Percentiles rank a stretch among this genome's conserved stretches.
These are phyloP conservation scores for Oligia fasciuncula DNA, from an alignment of 2,888 invertebrate species.

Conservation along the genomic window DNA sequence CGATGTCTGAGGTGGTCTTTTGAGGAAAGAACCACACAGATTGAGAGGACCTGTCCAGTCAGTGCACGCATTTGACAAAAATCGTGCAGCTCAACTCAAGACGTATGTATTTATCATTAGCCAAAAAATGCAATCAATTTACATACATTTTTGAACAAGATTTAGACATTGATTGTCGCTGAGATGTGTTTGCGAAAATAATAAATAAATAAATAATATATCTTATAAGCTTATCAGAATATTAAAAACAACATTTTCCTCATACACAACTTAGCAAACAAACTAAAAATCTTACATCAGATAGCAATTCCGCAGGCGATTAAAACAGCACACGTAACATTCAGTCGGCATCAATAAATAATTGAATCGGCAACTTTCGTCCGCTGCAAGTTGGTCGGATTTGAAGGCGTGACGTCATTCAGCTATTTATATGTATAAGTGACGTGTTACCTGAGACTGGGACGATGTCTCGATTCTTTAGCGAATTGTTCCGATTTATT, in stretches of 20 bases:
- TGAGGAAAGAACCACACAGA: no score
- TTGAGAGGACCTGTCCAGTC: no score
- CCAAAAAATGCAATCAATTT: not conserved
- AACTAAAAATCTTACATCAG: conserved; percentile 1
- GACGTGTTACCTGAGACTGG: conserved; percentile 65
- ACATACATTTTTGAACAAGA: not conserved
- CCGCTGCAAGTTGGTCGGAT: conserved; percentile 79
- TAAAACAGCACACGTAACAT: conserved; percentile 75
- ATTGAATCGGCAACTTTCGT: conserved; percentile 82
- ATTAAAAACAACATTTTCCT: not conserved
- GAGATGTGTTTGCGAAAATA: not conserved
- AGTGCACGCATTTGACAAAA: no score
- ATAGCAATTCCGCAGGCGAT: conserved; percentile 51
- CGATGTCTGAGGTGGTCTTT: no score
- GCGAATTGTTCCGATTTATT: conserved; percentile 44
- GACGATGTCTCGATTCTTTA: conserved; percentile 53
- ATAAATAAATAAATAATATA: not conserved
- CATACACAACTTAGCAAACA: not conserved
- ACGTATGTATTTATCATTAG: no score
- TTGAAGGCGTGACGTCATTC: conserved; percentile 84
- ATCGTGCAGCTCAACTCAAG: no score
- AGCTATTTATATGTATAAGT: conserved; percentile 77
- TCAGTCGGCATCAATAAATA: conserved; percentile 80
- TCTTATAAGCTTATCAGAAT: not conserved
- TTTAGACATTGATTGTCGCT: not conserved